Conservation (phyloP, 2,797 vertebrate genomes). For the Parauchenoglanis punctatus region DNA sequence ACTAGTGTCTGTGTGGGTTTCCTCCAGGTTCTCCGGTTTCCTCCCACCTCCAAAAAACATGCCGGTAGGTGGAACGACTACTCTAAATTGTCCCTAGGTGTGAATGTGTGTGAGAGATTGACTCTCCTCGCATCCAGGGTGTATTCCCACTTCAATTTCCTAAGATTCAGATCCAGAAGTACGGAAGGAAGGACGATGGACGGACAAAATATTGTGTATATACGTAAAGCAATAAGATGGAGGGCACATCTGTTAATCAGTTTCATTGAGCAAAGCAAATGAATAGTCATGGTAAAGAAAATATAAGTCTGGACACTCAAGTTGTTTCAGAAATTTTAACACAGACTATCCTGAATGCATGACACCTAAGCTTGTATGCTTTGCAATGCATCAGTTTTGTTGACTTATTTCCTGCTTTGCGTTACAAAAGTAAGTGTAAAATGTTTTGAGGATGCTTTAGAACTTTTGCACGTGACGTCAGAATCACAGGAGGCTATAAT, state of each 20-base stretch:
- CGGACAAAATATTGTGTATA: no score
- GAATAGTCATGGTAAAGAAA: no score
- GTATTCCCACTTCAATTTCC: background rate
- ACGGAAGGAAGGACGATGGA: background rate
- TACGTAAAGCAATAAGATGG: background rate
- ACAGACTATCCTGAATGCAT: background rate
- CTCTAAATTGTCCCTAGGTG: no score
- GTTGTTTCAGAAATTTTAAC: background rate
- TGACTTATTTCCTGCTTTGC: background rate
- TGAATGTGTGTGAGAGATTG: no score
- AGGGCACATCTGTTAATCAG: background rate
- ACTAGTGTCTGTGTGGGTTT: no score
- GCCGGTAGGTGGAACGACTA: no score
- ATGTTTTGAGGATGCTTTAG: background rate
- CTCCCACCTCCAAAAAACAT: no score
- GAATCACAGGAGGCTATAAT: background rate
- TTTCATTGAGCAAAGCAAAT: no score
- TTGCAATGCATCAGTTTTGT: background rate
- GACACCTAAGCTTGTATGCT: background rate
- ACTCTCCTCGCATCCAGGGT: background rate
- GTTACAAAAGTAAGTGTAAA: background rate
- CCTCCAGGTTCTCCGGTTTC: no score
- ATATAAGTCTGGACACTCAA: background rate
- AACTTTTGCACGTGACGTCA: conserved; percentile 5
- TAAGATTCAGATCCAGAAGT: background rate